Evolutionary conservation across 2,888 invertebrate species (phyloP).

Genomic region (Lordiphosa andalusiaca): DNA sequence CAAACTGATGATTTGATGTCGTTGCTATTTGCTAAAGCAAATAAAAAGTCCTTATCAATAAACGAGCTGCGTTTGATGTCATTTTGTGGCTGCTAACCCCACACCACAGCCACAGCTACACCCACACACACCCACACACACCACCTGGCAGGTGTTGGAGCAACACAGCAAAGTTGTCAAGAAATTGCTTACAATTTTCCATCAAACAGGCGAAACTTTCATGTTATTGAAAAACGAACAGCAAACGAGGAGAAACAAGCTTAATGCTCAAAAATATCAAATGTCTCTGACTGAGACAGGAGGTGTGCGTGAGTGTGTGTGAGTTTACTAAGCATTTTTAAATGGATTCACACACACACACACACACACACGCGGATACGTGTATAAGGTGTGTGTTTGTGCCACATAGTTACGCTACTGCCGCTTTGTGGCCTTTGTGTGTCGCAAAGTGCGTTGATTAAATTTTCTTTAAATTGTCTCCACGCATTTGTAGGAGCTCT

Average conservation of each 20-base stretch:
- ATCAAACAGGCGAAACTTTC: conserved; percentile 63
- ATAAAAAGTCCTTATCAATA: conserved; percentile 33
- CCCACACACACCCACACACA: conserved; percentile 5
- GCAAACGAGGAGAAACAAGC: conserved; percentile 42
- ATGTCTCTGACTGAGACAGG: conserved; percentile 47
- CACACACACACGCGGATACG: conserved; percentile 23
- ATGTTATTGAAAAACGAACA: conserved; percentile 65
- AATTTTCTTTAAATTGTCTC: conserved; percentile 51
- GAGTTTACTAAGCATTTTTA: conserved; percentile 66
- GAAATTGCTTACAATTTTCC: conserved; percentile 52
- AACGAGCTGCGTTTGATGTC: conserved; percentile 58
- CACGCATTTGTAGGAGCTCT: not conserved
- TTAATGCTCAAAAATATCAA: conserved; percentile 62
- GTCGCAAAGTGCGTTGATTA: conserved; percentile 66
- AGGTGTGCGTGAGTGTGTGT: conserved; percentile 6
- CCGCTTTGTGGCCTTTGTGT: conserved; percentile 37
- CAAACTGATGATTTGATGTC: conserved; percentile 35
- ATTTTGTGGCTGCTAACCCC: conserved; percentile 31
- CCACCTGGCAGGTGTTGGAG: conserved; percentile 54
- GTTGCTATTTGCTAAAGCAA: conserved; percentile 51
- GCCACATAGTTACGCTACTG: conserved; percentile 25
- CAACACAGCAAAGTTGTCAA: conserved; percentile 31
- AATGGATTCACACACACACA: conserved; percentile 57
- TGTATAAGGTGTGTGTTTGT: conserved; percentile 14
- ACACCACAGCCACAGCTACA: conserved; percentile 14